Evolutionary conservation across 2,113 vertebrate species (phyloP), one percentile per base, ranked within the genome.

Genomic region (Lophura nycthemera): DNA sequence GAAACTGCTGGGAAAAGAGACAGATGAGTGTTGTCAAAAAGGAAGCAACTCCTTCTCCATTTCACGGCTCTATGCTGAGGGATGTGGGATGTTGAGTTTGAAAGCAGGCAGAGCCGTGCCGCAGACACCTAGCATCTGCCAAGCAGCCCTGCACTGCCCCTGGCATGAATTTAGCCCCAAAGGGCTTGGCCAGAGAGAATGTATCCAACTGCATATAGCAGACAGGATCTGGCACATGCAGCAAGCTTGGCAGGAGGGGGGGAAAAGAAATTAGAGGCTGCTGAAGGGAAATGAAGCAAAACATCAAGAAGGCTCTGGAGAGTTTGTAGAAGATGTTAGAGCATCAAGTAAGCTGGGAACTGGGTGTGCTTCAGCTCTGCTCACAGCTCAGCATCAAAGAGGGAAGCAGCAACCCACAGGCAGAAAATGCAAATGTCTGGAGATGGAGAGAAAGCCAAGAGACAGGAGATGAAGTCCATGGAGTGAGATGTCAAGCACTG

Each of bases 71-170:
- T 0, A n/a, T 76, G 34, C n/a, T 0, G 11, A 85, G 34, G 40
- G 67, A 57, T 5, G 4, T 36, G 0, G 0, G 25, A 40, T 20
- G 84, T 56, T 16, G 16, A 40, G 36, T 36, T 38, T 64, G 25
- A 78, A 54, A 57, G 6, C 32, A 43, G 73, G 70, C 70, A 92
- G 81, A 75, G 45, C 32, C 1, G 1, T 1, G 0, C 73, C 71
- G 61, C 56, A 40, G 73, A 18, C 0, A 0, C 38, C 70, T 5
- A 0, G 29, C 1, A 0, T 47, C 75, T 0, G 0, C 64, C 59
- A 61, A 30, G 77, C 63, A 88, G 63, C 75, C 34, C 32, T 0
- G 0, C 18, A 54, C 45, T 85, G 87, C 75, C 61, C 65, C 71
- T 87, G 87, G 25, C 66, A 59, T 0, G 0, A 69, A 75, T 71